Evolutionary conservation across 2,797 vertebrate genomes (phyloP), one percentile per base, ranked within the genome.

Genomic region (Coilia nasus): DNA sequence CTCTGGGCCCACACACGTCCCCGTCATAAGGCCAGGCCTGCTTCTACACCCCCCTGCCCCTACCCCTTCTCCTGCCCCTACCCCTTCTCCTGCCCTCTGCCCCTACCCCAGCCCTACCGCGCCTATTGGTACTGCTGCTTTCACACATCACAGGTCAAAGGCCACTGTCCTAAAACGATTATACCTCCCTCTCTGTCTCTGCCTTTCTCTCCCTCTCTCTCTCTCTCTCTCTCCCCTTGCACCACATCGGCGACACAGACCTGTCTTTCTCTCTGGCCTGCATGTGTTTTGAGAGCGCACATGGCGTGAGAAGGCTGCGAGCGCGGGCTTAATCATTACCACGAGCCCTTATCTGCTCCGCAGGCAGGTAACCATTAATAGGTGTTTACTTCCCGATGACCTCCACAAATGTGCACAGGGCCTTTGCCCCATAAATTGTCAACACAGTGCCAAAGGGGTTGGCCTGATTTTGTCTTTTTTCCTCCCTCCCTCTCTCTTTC

Each of bases 301-400:
- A 95, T 93, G 92, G 93, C 92, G 94, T 93, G 87, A n/a, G n/a
- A 95, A 95, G 94, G 93, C 89, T 90, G 91, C 93, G 89, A 92
- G 93, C 94, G 93, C 89, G 91, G 89, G 95, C 95, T 99, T 98
- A 99, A 99, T 98, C 96, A 99, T 99, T 99, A 98, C 97, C 95
- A 90, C 95, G 96, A 97, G 96, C 96, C 92, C 96, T 97, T 97
- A 96, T 97, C 97, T 97, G 95, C 96, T 95, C 96, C 96, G 96
- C 96, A 96, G 94, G 95, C 96, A 93, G 97, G 97, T 99, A 99
- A 98, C 97, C 97, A 99, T 99, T 99, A 99, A 99, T 99, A 97
- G 96, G 95, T 98, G 97, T 98, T 99, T 98, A 96, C 96, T 97
- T 97, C 96, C 94, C 94, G 95, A 96, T 97, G 98, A 98, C 97